These are phyloP conservation scores for Steatornis caripensis DNA, from an alignment of 2,113 vertebrate species.

Conservation along the genomic window DNA sequence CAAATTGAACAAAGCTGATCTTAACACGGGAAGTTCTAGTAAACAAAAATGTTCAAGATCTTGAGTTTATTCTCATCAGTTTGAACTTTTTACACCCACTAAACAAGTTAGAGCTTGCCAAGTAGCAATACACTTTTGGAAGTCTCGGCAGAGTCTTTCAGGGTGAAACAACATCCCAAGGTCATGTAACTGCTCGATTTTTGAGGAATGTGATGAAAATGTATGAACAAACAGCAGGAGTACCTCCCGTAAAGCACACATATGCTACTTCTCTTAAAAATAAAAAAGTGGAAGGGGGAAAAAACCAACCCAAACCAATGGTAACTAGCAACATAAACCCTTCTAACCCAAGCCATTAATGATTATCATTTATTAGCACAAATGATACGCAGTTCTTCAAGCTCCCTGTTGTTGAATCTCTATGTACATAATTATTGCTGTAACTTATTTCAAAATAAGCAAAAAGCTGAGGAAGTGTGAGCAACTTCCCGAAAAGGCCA, in stretches of 20 bases:
- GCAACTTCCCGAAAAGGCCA: not conserved
- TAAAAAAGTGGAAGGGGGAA: rapidly evolving
- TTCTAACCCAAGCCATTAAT: not conserved
- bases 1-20: not conserved
- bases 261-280: not conserved
- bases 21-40: not conserved
- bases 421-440: not conserved
- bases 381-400: not conserved
- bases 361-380: not conserved
- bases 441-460: not conserved
- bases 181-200: conserved; percentile 14
- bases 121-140: not conserved
- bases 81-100: conserved; percentile 47
- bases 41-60: not conserved
- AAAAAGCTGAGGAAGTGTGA: not conserved
- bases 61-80: not conserved
- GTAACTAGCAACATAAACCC: not conserved
- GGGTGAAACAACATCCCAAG: not conserved
- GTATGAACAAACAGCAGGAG: not conserved
- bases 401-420: not conserved
- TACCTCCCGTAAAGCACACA: not conserved
- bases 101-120: conserved; percentile 19
- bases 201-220: not conserved
- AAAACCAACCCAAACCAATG: not conserved
- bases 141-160: not conserved